Evolutionary conservation across 2,797 vertebrate species (phyloP).

Genomic region (Sebastes matsubarae): DNA sequence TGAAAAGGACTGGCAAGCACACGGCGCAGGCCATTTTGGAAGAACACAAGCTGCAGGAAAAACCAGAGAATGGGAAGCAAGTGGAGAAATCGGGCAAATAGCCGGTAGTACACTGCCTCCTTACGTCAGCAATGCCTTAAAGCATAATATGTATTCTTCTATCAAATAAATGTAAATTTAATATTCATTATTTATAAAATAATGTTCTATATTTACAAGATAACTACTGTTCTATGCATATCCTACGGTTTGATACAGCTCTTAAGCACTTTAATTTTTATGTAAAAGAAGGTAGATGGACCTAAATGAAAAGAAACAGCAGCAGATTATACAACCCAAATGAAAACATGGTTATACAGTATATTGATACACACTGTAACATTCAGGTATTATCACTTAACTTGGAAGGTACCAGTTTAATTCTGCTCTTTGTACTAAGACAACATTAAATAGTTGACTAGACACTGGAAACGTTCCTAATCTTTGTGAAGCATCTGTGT

Average conservation of each 20-base stretch:
- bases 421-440: constrained; percentile 8
- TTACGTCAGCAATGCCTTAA: constrained; percentile 71
- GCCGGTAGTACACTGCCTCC: not conserved
- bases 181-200: constrained; percentile 63
- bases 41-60: constrained; percentile 89
- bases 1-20: constrained; percentile 94
- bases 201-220: constrained; percentile 55
- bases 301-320: constrained; percentile 11
- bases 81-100: constrained; percentile 69
- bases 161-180: constrained; percentile 60
- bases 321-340: constrained; percentile 13
- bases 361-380: not conserved
- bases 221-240: constrained; percentile 38
- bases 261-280: constrained; percentile 73
- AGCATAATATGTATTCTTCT: constrained; percentile 40
- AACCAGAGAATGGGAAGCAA: constrained; percentile 66
- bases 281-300: constrained; percentile 7
- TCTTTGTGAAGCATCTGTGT: not conserved
- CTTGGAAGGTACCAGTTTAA: not conserved
- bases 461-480: not conserved
- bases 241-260: constrained; percentile 50
- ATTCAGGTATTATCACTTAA: not conserved
- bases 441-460: not conserved
- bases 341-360: not conserved
- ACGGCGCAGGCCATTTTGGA: constrained; percentile 91